These are phyloP conservation scores for Meles meles DNA, from an alignment of 2,113 vertebrate species.

Conservation along the genomic window DNA sequence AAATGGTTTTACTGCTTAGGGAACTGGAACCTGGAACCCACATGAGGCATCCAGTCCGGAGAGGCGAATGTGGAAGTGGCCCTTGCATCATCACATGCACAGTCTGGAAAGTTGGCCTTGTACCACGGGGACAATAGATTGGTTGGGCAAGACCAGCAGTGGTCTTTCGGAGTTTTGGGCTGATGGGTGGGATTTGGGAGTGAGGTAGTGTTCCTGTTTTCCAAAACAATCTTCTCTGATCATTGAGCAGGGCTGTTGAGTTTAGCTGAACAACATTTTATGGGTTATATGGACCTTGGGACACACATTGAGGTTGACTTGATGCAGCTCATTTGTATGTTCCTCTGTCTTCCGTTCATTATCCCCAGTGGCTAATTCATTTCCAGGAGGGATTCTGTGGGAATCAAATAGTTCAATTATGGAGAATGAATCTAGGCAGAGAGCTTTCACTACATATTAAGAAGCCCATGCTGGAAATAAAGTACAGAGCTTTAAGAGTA, in stretches of 20 bases:
- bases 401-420: conserved; percentile 39
- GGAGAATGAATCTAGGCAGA: conserved; percentile 6
- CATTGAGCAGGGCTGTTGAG: background rate
- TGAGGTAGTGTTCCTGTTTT: background rate
- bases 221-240: background rate
- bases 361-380: conserved; percentile 23
- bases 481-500: background rate
- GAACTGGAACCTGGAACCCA: background rate
- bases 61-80: background rate
- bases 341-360: background rate
- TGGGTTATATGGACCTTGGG: background rate
- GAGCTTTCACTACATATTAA: background rate
- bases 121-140: background rate
- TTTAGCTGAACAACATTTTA: background rate
- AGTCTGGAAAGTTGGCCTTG: background rate
- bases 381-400: conserved; percentile 33
- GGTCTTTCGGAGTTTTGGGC: background rate
- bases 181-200: background rate
- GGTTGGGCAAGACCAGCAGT: background rate
- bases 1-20: background rate
- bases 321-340: background rate
- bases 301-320: background rate
- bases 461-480: background rate
- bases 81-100: background rate
- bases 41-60: background rate